Base-by-base conservation (phyloP, 2,888 invertebrate species). In the Chaetogeoica ovagalla region DNA sequence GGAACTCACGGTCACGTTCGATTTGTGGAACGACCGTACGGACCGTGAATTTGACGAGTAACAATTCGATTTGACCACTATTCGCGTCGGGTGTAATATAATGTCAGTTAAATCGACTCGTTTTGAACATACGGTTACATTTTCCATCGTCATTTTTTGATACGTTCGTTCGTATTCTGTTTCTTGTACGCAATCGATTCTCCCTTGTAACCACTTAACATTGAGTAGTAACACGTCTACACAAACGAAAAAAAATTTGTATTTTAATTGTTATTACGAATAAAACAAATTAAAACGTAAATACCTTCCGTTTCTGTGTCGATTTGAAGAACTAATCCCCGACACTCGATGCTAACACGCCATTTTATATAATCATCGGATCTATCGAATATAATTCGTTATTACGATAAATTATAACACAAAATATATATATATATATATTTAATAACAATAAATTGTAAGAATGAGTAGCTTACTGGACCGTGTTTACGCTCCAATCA, bases 251-350 rank as follows among this genome's bases (percentile, higher is more conserved):
- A 13, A 48, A 63, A 19, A 37, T 63, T 37, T 2, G 7, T 30
- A 1, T 17, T 48, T 48, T 48, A 23, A 7, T 5, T 23, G 15
- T 15, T 52, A 48, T 23, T 15, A 55, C 17, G 7, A 8, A 21
- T 5, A 52, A 17, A 17, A 48, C 3, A 15, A 11, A 13, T 48
- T 7, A 5, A 13, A 7, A 48, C 11, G 43, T 5, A 43, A 66
- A 48, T 48, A 69, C 69, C 55, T 69, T 69, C 3, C 17, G 55
- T 69, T 30, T 69, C 52, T 17, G 69, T 69, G 17, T 30, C 30
- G 9, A 69, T 11, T 69, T 69, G 17, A 23, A 69, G 2, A 30
- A 30, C 15, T 69, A 69, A 11, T 69, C 19, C 2, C 19, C 30
- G 17, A 17, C 30, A 55, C 9, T 55, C 8, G 2, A 69, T 55